A percentile compares a stretch with the other conserved stretches of the same genome.
Evolutionary conservation across 2,113 vertebrate genomes (phyloP).

Genomic region (Holacanthus passer): DNA sequence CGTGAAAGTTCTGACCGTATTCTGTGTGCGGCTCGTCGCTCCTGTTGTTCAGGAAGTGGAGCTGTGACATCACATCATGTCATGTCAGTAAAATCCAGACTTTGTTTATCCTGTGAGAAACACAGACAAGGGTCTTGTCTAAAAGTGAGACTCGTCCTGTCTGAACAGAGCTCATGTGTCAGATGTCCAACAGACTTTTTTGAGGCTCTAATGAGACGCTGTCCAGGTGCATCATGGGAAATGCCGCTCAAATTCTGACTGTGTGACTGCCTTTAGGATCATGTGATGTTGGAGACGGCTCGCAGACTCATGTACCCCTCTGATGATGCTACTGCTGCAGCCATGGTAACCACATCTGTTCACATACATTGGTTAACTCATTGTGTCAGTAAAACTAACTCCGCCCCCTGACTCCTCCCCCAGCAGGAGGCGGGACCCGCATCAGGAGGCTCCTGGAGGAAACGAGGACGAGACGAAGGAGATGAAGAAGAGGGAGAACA

Average conservation of each 20-base stretch:
- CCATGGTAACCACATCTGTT: constrained; percentile 50
- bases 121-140: too few species aligned
- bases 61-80: too few species aligned
- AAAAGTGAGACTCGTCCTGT: too few species aligned
- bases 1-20: too few species aligned
- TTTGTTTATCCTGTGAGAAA: too few species aligned
- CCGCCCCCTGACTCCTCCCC: background rate
- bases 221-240: constrained; percentile 19
- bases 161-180: too few species aligned
- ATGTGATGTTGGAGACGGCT: constrained; percentile 62
- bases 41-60: too few species aligned
- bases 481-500: constrained; percentile 4
- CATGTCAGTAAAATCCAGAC: too few species aligned
- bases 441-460: constrained; percentile 17
- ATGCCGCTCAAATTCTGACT: background rate
- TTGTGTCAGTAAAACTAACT: background rate
- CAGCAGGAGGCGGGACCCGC: constrained; percentile 23
- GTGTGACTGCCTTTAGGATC: constrained; percentile 64
- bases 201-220: too few species aligned
- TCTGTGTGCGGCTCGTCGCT: too few species aligned
- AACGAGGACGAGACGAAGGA: constrained; percentile 60
- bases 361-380: background rate
- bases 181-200: too few species aligned
- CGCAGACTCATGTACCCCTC: constrained; percentile 72
- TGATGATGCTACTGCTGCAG: background rate